Percentiles rank a stretch among this genome's conserved stretches.
These are phyloP conservation scores for Pelodytes ibericus DNA, from an alignment of 2,797 vertebrate species.

Conservation along the genomic window DNA sequence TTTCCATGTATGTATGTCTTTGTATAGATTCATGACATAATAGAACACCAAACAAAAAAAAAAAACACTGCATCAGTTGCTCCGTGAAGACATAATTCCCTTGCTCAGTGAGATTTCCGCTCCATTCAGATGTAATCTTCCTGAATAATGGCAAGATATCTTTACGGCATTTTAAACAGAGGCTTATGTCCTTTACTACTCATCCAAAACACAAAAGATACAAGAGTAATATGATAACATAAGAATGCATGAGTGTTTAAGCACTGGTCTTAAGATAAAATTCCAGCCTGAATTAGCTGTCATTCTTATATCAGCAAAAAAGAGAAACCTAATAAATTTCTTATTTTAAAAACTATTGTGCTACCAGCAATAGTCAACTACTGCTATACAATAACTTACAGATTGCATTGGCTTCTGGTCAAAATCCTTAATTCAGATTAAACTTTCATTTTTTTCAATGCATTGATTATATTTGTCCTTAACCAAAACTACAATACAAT, in stretches of 20 bases:
- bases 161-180: slow-evolving; percentile 42
- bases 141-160: slow-evolving; percentile 28
- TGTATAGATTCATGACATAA: no score
- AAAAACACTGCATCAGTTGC: background rate
- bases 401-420: no score
- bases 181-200: slow-evolving; percentile 34
- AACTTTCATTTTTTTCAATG: no score
- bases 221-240: slow-evolving; percentile 25
- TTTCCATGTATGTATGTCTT: background rate
- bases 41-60: no score
- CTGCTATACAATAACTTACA: no score
- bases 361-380: background rate
- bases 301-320: slow-evolving; percentile 13
- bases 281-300: slow-evolving; percentile 9
- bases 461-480: no score
- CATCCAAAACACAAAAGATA: slow-evolving; percentile 25
- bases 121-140: slow-evolving; percentile 26
- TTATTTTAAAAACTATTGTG: background rate
- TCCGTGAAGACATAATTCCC: slow-evolving; percentile 27
- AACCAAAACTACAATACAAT: no score
- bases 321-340: background rate
- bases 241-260: slow-evolving; percentile 25
- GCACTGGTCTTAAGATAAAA: background rate
- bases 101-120: slow-evolving; percentile 12
- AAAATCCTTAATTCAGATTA: no score